phyloP scores from a whole-genome alignment of 2,888 invertebrate genomes.

The Hypomecis punctinalis region DNA sequence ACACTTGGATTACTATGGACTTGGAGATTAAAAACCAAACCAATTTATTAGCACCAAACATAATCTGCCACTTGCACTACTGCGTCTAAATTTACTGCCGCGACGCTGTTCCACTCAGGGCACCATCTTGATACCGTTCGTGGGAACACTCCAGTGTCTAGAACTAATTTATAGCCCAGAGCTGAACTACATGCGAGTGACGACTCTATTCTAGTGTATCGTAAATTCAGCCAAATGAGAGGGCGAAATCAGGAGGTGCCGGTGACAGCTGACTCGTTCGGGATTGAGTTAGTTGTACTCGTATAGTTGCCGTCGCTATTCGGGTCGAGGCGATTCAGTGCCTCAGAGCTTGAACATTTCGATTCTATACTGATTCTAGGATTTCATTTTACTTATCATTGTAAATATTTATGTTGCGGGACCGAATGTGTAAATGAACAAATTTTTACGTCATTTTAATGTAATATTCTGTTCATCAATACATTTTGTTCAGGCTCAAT shows the following conservation, averaged over 20 bases:
- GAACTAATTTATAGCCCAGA: slow-evolving; percentile 79
- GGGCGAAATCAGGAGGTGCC: slow-evolving; percentile 49
- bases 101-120: slow-evolving; percentile 60
- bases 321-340: background rate
- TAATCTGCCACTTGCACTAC: slow-evolving; percentile 3
- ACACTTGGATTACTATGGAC: too few relatives aligned
- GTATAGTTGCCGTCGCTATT: background rate
- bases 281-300: slow-evolving; percentile 16
- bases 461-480: too few relatives aligned
- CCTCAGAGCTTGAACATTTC: too few relatives aligned
- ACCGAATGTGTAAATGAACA: too few relatives aligned
- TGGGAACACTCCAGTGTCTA: slow-evolving; percentile 74
- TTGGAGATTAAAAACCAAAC: too few relatives aligned
- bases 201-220: slow-evolving; percentile 74
- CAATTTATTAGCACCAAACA: too few relatives aligned
- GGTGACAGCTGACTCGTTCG: slow-evolving; percentile 17
- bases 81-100: slow-evolving; percentile 45
- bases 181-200: slow-evolving; percentile 78
- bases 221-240: slow-evolving; percentile 68
- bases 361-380: too few relatives aligned
- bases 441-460: too few relatives aligned
- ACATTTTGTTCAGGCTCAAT: too few relatives aligned
- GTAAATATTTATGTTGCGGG: too few relatives aligned
- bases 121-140: slow-evolving; percentile 82
- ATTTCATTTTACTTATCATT: too few relatives aligned